Base-by-base conservation (phyloP, 1,140 invertebrate genomes). In the Grapholita molesta region DNA sequence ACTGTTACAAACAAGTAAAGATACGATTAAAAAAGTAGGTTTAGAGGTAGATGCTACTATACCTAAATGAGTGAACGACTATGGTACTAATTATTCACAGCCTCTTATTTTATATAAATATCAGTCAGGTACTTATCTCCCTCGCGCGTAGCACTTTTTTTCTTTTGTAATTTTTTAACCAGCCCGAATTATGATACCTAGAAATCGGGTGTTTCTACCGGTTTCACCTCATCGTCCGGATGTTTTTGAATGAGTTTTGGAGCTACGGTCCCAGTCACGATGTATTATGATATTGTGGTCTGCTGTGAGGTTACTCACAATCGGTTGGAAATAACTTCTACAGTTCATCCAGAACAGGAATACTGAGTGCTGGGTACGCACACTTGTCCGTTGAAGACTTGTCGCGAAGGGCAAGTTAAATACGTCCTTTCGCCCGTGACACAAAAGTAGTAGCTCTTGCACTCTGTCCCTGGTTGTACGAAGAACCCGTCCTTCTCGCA, bases 401-500 rank as follows among this genome's bases (percentile, higher is more conserved):
- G 83, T 0, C 75, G 78, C 0, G 30, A 23, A 0, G 83, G 83
- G 66, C 93, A 93, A 1, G 83, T 79, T 0, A 93, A 75, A 52
- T 75, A 84, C 0, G 88, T 90, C 61, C 85, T 77, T 1, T 86
- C 80, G 23, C 92, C 90, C 12, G 84, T 84, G 0, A 92, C 88
- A 73, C 94, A 94, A 71, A 94, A 89, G 80, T 92, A 94, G 79
- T 94, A 94, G 9, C 86, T 86, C 32, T 83, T 88, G 76, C 94
- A 94, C 5, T 92, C 90, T 0, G 93, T 92, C 3, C 90, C 86
- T 21, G 79, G 80, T 73, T 93, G 91, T 2, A 92, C 76, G 82
- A 90, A 94, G 73, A 94, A 92, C 0, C 94, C 94, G 78, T 94
- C 92, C 3, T 79, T 76, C 32, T 86, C 84, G 76, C 89, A 92